These are phyloP conservation scores for Amblyjoppa proteus DNA, from an alignment of 2,888 invertebrate genomes.

Conservation along the genomic window DNA sequence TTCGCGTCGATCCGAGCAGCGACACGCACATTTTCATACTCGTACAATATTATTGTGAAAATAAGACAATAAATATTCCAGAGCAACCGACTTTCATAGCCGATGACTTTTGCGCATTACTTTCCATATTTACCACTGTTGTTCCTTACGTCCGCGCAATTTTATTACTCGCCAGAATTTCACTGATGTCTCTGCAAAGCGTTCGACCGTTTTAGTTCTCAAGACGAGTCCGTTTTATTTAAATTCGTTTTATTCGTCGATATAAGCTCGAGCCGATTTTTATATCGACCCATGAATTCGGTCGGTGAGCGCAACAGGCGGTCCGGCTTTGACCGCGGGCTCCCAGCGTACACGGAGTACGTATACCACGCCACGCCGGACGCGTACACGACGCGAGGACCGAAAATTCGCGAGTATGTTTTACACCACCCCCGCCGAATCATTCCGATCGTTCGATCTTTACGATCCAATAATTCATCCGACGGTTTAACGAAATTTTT, in stretches of 20 bases:
- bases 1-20: not conserved
- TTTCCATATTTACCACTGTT: not conserved
- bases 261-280: slow-evolving; percentile 29
- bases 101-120: not conserved
- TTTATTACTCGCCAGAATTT: slow-evolving; percentile 2
- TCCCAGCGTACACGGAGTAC: slow-evolving; percentile 22
- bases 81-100: not conserved
- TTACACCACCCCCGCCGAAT: slow-evolving; percentile 59
- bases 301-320: slow-evolving; percentile 57
- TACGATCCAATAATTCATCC: slow-evolving; percentile 62
- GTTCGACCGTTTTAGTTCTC: slow-evolving; percentile 8
- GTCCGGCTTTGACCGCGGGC: slow-evolving; percentile 41
- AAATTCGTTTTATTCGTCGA: not conserved
- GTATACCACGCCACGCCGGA: slow-evolving; percentile 23
- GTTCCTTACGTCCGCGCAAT: not conserved
- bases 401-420: slow-evolving; percentile 56
- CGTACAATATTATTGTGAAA: not conserved
- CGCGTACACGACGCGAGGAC: slow-evolving; percentile 39
- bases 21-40: not conserved
- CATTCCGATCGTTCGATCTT: slow-evolving; percentile 56
- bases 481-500: slow-evolving; percentile 48
- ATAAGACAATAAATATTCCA: not conserved
- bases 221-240: slow-evolving; percentile 4
- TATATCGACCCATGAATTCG: slow-evolving; percentile 61
- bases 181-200: slow-evolving; percentile 29